Evolutionary conservation across 2,113 vertebrate species (phyloP).

Genomic region (Engystomops pustulosus): DNA sequence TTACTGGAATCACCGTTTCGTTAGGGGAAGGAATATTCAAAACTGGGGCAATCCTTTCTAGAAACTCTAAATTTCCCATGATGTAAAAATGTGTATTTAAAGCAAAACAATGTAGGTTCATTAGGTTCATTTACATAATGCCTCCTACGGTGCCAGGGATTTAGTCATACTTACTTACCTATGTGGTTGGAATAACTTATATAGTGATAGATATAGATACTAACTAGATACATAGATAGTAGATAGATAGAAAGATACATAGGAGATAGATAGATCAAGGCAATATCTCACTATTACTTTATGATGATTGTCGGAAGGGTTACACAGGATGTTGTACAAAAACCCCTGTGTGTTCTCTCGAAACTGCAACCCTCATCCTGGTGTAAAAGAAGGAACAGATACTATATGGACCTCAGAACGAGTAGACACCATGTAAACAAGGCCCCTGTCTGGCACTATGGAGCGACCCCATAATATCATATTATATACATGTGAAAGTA

Average conservation of each 20-base stretch:
- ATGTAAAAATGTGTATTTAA: background rate
- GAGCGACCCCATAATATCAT: background rate
- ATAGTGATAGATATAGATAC: too few species aligned
- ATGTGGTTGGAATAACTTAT: background rate
- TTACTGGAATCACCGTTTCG: background rate
- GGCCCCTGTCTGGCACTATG: background rate
- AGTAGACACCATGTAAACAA: conserved; percentile 20
- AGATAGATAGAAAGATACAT: background rate
- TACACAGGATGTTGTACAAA: conserved; percentile 49
- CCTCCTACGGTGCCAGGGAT: background rate
- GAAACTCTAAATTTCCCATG: conserved; percentile 3
- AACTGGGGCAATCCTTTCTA: conserved; percentile 3
- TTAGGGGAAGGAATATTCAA: background rate
- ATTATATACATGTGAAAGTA: too few species aligned
- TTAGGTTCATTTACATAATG: background rate
- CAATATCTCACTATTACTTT: background rate
- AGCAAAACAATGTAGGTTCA: background rate
- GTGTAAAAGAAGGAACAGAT: conserved; percentile 60
- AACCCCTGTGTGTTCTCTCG: conserved; percentile 58
- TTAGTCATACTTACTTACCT: background rate
- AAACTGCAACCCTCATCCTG: conserved; percentile 64
- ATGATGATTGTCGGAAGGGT: conserved; percentile 60
- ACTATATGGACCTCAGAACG: conserved; percentile 51
- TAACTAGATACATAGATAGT: too few species aligned
- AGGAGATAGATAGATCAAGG: background rate